Evolutionary conservation across 2,888 invertebrate genomes (phyloP).

Genomic region (Aproaerema taeniolella): DNA sequence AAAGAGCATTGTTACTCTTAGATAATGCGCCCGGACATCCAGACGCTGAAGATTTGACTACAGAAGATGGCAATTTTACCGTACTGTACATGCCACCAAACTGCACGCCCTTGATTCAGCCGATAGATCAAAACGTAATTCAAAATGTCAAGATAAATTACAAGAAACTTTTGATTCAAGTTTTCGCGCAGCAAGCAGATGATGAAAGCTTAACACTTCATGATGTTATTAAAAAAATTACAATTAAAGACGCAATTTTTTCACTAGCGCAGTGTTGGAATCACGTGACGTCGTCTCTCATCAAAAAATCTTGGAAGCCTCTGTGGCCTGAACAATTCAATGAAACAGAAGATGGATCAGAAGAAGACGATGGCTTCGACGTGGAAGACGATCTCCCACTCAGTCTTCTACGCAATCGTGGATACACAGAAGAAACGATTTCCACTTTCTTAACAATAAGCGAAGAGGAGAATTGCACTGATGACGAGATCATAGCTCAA

Average conservation of each 20-base stretch:
- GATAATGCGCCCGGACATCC: slow-evolving; percentile 12
- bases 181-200: background rate
- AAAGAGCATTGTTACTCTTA: slow-evolving; percentile 9
- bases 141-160: slow-evolving; percentile 16
- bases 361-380: slow-evolving; percentile 13
- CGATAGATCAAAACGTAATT: slow-evolving; percentile 17
- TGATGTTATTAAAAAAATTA: slow-evolving; percentile 15
- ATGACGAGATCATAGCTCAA: slow-evolving; percentile 19
- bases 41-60: slow-evolving; percentile 11
- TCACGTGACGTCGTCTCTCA: slow-evolving; percentile 9
- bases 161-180: slow-evolving; percentile 14
- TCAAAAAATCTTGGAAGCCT: slow-evolving; percentile 16
- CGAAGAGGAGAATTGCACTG: slow-evolving; percentile 17
- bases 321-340: slow-evolving; percentile 17
- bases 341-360: slow-evolving; percentile 17
- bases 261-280: slow-evolving; percentile 16
- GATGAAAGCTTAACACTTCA: slow-evolving; percentile 10
- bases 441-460: slow-evolving; percentile 13
- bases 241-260: slow-evolving; percentile 18
- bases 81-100: slow-evolving; percentile 10
- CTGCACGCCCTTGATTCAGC: slow-evolving; percentile 11
- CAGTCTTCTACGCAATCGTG: slow-evolving; percentile 14
- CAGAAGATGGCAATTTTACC: slow-evolving; percentile 7
- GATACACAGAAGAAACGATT: slow-evolving; percentile 15
- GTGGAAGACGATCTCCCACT: slow-evolving; percentile 15